Evolutionary conservation across 2,113 vertebrate genomes (phyloP), one percentile per base, ranked within the genome.

Genomic region (Mungos mungo): DNA sequence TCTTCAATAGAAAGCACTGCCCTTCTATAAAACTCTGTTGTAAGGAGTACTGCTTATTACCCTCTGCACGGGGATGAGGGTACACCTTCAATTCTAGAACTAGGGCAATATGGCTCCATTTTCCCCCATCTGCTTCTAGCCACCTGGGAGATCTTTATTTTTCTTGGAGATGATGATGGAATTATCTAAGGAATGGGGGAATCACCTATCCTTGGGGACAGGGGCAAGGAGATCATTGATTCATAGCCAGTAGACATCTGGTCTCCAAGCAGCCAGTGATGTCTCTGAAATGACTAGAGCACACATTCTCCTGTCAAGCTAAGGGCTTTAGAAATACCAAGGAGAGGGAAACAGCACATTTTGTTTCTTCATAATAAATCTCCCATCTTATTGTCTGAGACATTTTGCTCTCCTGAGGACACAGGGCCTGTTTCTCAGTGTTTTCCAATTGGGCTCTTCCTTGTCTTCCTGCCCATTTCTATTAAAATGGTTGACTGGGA

Each of bases 281-380:
- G 45, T 90, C 87, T 66, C 18, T 38, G 90, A 97, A 95, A 87
- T 57, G 93, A 95, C 87, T 71, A 65, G 95, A 97, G 92, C 94
- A 97, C 91, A 29, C 80, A 79, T 84, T 1, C 96, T 90, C 96
- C 97, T 93, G 95, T 97, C 97, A 98, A 93, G 97, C 96, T 96
- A 96, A 98, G 95, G 95, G 97, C 97, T 98, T 98, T 84, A 84
- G 94, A 97, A 97, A 98, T 96, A 98, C 97, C 74, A 85, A 97
- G 97, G 98, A 98, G 98, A 98, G 90, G 87, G 93, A 98, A 98
- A 97, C 92, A 98, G 97, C 97, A 96, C 96, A 72, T 98, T 97
- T 95, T 85, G 85, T 98, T 97, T 98, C 96, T 97, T 97, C 94
- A 2, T 83, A 97, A 98, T 98, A 98, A 98, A 98, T 98, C 97